Conservation (phyloP, 2,888 invertebrate species). For the Phymatocera aterrima region DNA sequence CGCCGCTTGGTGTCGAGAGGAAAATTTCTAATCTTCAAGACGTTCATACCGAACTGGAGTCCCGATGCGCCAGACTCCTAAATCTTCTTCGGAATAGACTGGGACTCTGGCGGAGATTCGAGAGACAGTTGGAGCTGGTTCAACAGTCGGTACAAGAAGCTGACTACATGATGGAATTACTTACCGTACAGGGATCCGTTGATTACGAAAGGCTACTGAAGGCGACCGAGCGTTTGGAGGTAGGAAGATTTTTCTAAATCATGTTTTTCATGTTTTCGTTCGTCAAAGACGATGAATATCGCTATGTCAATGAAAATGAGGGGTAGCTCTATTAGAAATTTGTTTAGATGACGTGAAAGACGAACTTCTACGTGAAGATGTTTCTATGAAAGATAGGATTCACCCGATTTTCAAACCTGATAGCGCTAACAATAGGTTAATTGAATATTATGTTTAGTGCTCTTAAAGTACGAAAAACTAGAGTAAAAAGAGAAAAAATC, state of each 20-base stretch:
- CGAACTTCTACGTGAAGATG: neutral
- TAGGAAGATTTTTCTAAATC: conserved; percentile 72
- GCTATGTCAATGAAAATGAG: neutral
- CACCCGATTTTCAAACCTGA: too few species aligned
- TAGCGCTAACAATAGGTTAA: too few species aligned
- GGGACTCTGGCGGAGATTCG: conserved; percentile 86
- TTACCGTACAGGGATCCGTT: conserved; percentile 89
- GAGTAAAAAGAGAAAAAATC: too few species aligned
- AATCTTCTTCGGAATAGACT: conserved; percentile 81
- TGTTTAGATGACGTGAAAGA: neutral
- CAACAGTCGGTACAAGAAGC: conserved; percentile 90
- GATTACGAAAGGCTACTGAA: conserved; percentile 89
- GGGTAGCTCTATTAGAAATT: neutral
- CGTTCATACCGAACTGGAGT: conserved; percentile 84
- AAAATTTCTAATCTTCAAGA: conserved; percentile 87
- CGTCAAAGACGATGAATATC: neutral
- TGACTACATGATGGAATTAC: conserved; percentile 91
- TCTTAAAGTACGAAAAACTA: too few species aligned
- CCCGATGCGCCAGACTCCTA: conserved; percentile 83
- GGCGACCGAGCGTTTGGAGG: conserved; percentile 91
- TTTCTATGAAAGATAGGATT: neutral
- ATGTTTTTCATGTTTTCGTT: conserved; percentile 1
- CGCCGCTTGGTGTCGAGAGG: conserved; percentile 85
- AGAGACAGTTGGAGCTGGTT: conserved; percentile 86
- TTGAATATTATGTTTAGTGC: too few species aligned